Evolutionary conservation across 2,113 vertebrate genomes (phyloP).

Genomic region (Anoplopoma fimbria): DNA sequence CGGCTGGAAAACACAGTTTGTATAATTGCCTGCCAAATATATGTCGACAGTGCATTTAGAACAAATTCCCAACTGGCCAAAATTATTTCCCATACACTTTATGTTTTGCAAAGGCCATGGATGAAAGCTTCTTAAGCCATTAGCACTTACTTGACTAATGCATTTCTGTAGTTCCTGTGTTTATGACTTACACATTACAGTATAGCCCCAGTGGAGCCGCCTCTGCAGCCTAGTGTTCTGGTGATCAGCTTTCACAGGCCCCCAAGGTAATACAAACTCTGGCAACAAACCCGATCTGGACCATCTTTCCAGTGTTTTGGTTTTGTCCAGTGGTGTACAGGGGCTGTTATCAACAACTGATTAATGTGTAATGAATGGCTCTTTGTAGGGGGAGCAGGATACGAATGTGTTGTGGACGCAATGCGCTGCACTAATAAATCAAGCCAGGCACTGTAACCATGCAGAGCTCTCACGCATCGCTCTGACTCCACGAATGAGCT

Average conservation of each 20-base stretch:
- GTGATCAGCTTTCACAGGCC: slow-evolving; percentile 43
- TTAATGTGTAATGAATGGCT: slow-evolving; percentile 79
- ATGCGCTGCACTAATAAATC: slow-evolving; percentile 73
- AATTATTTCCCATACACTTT: slow-evolving; percentile 28
- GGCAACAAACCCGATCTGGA: slow-evolving; percentile 18
- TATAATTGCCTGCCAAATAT: slow-evolving; percentile 30
- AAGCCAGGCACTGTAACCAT: slow-evolving; percentile 49
- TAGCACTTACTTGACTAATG: slow-evolving; percentile 46
- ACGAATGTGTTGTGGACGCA: slow-evolving; percentile 63
- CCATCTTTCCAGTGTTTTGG: slow-evolving; percentile 54
- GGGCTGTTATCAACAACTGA: slow-evolving; percentile 74
- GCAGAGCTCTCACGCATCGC: neutral
- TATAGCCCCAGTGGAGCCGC: slow-evolving; percentile 27
- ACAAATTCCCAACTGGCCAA: slow-evolving; percentile 39
- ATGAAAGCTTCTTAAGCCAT: slow-evolving; percentile 57
- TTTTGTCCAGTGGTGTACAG: slow-evolving; percentile 34
- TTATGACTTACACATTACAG: slow-evolving; percentile 55
- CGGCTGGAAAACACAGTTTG: slow-evolving; percentile 14
- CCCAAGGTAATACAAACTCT: slow-evolving; percentile 34
- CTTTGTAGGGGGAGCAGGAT: slow-evolving; percentile 61
- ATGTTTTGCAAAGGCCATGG: slow-evolving; percentile 28
- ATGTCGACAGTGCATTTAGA: slow-evolving; percentile 56
- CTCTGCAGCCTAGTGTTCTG: slow-evolving; percentile 27
- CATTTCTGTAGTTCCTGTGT: slow-evolving; percentile 56
- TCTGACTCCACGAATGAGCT: slow-evolving; percentile 45